Percentiles rank a stretch among this genome's conserved stretches.
These are phyloP conservation scores for Alviniconcha strummeri DNA, from an alignment of 2,888 invertebrate genomes.

Conservation along the genomic window DNA sequence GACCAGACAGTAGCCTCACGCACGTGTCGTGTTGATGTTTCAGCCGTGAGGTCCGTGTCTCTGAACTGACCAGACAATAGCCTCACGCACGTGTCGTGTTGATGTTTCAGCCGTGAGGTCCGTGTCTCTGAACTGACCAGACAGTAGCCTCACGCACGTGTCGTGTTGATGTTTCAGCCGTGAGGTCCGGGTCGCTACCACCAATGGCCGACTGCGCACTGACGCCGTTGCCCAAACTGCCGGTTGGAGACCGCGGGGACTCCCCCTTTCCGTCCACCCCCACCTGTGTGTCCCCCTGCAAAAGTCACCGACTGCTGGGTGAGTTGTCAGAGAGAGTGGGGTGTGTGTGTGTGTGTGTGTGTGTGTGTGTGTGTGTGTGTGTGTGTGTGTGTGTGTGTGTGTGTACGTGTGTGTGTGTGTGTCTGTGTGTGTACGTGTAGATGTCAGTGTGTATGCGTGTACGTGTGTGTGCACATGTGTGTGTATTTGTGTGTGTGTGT, in stretches of 20 bases:
- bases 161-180: no score
- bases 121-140: no score
- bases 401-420: constrained; percentile 8
- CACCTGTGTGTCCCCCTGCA: constrained; percentile 7
- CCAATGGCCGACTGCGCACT: not conserved
- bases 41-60: no score
- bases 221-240: constrained; percentile 7
- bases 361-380: not conserved
- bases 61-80: no score
- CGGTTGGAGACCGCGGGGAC: constrained; percentile 1
- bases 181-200: no score
- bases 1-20: no score
- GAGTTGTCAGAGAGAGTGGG: not conserved
- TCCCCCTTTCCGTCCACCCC: constrained; percentile 8
- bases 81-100: no score
- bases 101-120: no score
- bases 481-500: not conserved
- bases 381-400: not conserved
- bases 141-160: no score
- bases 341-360: not conserved
- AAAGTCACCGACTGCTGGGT: not conserved
- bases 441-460: no score
- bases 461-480: not conserved
- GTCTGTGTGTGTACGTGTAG: not conserved
- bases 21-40: no score